Evolutionary conservation across 2,797 vertebrate genomes (phyloP).

Genomic region (Tinamus major): DNA sequence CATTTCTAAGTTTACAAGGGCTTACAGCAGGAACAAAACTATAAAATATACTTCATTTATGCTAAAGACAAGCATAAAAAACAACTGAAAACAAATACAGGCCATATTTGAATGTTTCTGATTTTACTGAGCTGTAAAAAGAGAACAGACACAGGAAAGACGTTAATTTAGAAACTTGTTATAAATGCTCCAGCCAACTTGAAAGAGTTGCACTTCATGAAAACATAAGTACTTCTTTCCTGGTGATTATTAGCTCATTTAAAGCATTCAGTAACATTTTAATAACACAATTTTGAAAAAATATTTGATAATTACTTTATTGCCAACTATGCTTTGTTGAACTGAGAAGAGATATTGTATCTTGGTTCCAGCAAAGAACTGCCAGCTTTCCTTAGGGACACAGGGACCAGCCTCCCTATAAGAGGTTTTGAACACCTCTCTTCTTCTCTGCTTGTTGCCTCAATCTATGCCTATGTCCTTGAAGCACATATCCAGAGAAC

Average conservation of each 20-base stretch:
- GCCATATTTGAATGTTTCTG: background rate
- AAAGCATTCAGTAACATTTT: background rate
- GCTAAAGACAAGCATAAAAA: background rate
- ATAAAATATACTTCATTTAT: background rate
- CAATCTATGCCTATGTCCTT: background rate
- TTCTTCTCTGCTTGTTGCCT: background rate
- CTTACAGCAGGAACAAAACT: background rate
- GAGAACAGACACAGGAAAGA: background rate
- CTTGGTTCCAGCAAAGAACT: background rate
- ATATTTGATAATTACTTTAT: background rate
- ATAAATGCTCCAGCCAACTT: background rate
- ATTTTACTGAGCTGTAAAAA: background rate
- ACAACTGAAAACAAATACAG: background rate
- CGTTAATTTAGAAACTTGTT: background rate
- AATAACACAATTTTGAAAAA: background rate
- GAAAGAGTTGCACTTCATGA: background rate
- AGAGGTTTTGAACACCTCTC: background rate
- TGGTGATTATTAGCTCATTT: background rate
- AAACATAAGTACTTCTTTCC: background rate
- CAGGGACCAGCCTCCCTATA: background rate
- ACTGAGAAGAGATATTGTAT: background rate
- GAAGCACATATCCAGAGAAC: background rate
- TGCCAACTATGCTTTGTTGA: background rate
- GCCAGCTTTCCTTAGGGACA: background rate
- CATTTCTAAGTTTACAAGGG: fast-evolving